Evolutionary conservation across 2,888 invertebrate species (phyloP).

Genomic region (Argyresthia goedartella): DNA sequence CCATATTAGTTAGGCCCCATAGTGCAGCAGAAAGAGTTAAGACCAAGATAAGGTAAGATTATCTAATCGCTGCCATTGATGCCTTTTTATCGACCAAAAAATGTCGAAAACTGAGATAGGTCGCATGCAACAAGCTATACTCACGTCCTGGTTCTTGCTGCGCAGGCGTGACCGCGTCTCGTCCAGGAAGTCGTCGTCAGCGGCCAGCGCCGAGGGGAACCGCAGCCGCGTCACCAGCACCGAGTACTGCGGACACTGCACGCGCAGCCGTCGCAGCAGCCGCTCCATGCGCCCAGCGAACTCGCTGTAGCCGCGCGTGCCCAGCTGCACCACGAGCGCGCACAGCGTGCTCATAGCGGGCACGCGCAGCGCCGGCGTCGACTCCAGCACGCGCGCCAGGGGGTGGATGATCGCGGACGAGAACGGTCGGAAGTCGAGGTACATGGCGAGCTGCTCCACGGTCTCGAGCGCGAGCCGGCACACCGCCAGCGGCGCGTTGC

Average conservation of each 20-base stretch:
- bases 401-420: constrained; percentile 95
- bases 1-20: too few relatives aligned
- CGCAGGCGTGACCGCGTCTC: constrained; percentile 75
- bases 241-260: constrained; percentile 83
- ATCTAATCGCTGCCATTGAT: too few relatives aligned
- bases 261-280: constrained; percentile 84
- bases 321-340: constrained; percentile 88
- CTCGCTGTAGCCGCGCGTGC: constrained; percentile 91
- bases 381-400: constrained; percentile 87
- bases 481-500: constrained; percentile 84
- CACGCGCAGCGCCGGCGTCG: constrained; percentile 79
- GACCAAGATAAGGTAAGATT: too few relatives aligned
- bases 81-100: too few relatives aligned
- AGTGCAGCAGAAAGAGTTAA: too few relatives aligned
- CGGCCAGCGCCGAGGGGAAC: constrained; percentile 80
- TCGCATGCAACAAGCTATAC: too few relatives aligned
- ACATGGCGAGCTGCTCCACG: constrained; percentile 89
- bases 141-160: constrained; percentile 78
- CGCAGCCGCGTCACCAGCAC: constrained; percentile 82
- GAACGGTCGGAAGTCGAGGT: constrained; percentile 91
- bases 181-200: constrained; percentile 80
- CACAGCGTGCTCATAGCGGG: constrained; percentile 93
- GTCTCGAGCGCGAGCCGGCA: constrained; percentile 84
- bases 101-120: too few relatives aligned
- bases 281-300: constrained; percentile 94